phyloP scores from a whole-genome alignment of 2,888 invertebrate species.

The Meiosimyza decipiens region DNA sequence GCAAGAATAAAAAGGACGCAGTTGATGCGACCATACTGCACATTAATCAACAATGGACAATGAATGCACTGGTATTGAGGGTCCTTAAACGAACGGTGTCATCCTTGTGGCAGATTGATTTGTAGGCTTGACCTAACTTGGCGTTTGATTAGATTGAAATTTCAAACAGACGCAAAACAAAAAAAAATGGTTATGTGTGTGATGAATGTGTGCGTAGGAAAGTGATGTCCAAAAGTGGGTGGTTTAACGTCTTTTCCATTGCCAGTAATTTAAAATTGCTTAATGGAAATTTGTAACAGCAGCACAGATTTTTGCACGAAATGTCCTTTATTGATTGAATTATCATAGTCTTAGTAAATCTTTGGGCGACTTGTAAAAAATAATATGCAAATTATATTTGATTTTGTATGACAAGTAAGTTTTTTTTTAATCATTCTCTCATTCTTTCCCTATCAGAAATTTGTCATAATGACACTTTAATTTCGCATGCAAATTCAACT shows the following conservation, averaged over 20 bases:
- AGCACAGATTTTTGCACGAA: too few species aligned
- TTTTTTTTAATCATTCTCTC: too few species aligned
- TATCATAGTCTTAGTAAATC: background rate
- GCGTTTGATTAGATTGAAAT: conserved; percentile 64
- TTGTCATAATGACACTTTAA: too few species aligned
- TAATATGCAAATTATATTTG: too few species aligned
- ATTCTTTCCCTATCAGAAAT: too few species aligned
- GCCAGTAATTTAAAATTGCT: conserved; percentile 28
- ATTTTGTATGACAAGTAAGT: too few species aligned
- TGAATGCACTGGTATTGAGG: background rate
- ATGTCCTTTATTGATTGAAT: background rate
- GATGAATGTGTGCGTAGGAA: background rate
- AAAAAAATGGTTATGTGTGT: conserved; percentile 4
- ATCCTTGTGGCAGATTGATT: conserved; percentile 59
- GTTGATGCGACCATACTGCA: background rate
- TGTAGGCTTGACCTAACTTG: conserved; percentile 57
- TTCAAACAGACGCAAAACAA: conserved; percentile 45
- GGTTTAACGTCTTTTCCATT: conserved; percentile 1
- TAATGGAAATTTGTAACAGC: conserved; percentile 17
- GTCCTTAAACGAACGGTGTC: background rate
- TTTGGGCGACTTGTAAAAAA: too few species aligned
- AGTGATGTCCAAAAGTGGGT: background rate
- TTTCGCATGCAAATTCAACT: too few species aligned
- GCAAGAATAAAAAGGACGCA: too few species aligned
- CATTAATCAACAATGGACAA: conserved; percentile 26